Conservation (phyloP, 2,888 invertebrate species). For the Nipponacmea schrenckii region DNA sequence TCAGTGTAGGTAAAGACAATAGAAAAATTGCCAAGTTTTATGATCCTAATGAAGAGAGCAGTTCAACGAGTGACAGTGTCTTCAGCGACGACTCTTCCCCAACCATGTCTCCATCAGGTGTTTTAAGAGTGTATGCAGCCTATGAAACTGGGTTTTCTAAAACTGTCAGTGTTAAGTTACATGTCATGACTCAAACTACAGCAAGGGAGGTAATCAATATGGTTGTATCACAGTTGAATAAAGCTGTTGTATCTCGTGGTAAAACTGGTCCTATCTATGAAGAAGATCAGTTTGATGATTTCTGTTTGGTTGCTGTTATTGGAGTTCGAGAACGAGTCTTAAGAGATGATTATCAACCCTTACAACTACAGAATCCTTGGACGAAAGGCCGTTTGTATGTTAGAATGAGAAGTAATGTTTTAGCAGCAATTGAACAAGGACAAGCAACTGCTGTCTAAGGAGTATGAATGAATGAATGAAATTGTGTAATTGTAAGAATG, state of each 20-base stretch:
- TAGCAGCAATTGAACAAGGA: slow-evolving; percentile 67
- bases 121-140: slow-evolving; percentile 89
- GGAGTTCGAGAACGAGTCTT: slow-evolving; percentile 94
- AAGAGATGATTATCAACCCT: slow-evolving; percentile 91
- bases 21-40: slow-evolving; percentile 60
- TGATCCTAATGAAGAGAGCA: slow-evolving; percentile 55
- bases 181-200: slow-evolving; percentile 91
- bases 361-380: slow-evolving; percentile 96
- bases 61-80: slow-evolving; percentile 27
- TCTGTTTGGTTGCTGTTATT: slow-evolving; percentile 94
- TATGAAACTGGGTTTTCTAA: slow-evolving; percentile 94
- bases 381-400: slow-evolving; percentile 92
- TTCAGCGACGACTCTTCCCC: not conserved
- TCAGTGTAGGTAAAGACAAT: slow-evolving; percentile 58
- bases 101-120: slow-evolving; percentile 47
- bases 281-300: slow-evolving; percentile 82
- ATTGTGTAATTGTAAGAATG: too few species aligned
- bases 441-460: slow-evolving; percentile 68
- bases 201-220: slow-evolving; percentile 94
- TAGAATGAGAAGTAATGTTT: slow-evolving; percentile 81
- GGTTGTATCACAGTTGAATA: slow-evolving; percentile 92
- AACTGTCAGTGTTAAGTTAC: slow-evolving; percentile 92
- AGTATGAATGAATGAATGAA: not conserved
- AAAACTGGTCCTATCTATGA: slow-evolving; percentile 83
- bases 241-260: slow-evolving; percentile 54